These are phyloP conservation scores for Aramus guarauna DNA, from an alignment of 2,113 vertebrate species.

Conservation along the genomic window DNA sequence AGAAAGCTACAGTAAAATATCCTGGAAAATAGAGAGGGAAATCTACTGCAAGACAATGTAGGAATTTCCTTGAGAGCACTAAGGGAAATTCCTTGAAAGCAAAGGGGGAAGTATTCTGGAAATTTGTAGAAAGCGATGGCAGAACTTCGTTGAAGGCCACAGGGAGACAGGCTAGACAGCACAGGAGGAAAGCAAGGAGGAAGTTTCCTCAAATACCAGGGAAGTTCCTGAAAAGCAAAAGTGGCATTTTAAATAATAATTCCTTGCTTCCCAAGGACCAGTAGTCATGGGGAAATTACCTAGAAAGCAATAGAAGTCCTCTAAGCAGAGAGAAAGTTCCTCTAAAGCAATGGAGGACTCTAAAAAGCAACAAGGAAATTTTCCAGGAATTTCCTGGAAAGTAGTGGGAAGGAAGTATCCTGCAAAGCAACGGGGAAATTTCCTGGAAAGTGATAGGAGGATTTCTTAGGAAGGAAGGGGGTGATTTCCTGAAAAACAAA, in stretches of 20 bases:
- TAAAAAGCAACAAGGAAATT: not conserved
- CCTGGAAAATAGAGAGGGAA: not conserved
- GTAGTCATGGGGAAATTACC: not conserved
- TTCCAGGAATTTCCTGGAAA: not conserved
- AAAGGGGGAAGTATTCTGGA: not conserved
- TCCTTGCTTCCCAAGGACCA: not conserved
- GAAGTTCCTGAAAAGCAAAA: not conserved
- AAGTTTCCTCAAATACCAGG: not conserved
- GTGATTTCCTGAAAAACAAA: not conserved
- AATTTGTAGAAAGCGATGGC: not conserved
- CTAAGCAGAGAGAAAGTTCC: not conserved
- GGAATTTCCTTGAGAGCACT: not conserved
- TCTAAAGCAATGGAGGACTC: not conserved
- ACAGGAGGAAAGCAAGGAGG: not conserved
- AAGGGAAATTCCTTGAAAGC: not conserved
- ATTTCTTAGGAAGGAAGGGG: not conserved
- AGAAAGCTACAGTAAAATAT: not conserved
- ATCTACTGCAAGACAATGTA: not conserved
- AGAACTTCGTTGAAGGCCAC: not conserved
- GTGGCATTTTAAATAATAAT: not conserved
- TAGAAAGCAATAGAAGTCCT: not conserved
- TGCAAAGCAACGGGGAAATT: not conserved
- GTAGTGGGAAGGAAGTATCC: not conserved
- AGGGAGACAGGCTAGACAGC: not conserved
- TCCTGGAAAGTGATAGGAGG: rapidly evolving